phyloP scores from a whole-genome alignment of 1,140 invertebrate genomes.

The Brachionus angularis region DNA sequence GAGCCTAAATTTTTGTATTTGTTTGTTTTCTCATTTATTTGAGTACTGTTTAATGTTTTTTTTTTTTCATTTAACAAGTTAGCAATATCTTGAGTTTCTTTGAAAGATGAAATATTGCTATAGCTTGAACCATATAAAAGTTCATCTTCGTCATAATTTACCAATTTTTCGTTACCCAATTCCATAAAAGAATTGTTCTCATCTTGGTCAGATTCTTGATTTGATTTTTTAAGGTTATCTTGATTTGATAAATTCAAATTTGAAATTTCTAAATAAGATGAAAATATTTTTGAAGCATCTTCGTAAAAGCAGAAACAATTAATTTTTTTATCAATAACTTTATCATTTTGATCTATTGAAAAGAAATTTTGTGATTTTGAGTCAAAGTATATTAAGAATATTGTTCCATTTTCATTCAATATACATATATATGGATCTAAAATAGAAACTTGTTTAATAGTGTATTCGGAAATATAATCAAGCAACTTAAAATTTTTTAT shows the following conservation, averaged over 20 bases:
- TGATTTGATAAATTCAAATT: too few relatives aligned
- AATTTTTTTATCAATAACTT: not conserved
- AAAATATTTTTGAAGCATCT: too few relatives aligned
- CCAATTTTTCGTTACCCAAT: too few relatives aligned
- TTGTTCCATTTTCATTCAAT: not conserved
- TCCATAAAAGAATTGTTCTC: too few relatives aligned
- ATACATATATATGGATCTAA: slow-evolving; percentile 9
- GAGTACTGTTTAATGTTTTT: too few relatives aligned
- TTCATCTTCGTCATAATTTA: slow-evolving; percentile 33
- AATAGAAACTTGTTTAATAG: not conserved
- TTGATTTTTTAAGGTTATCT: too few relatives aligned
- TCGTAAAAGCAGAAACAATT: slow-evolving; percentile 21
- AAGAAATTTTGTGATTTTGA: not conserved
- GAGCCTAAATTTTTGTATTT: not conserved
- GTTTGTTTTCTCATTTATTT: not conserved
- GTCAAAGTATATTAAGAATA: slow-evolving; percentile 10
- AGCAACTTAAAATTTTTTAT: too few relatives aligned
- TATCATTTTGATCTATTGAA: not conserved
- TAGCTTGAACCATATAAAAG: slow-evolving; percentile 3
- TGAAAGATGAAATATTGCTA: too few relatives aligned
- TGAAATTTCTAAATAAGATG: too few relatives aligned
- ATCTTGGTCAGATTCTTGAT: too few relatives aligned
- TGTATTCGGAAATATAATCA: not conserved
- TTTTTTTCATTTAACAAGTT: too few relatives aligned
- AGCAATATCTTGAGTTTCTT: too few relatives aligned